Percentiles rank a stretch among this genome's conserved stretches.
Conservation (phyloP, 1,140 invertebrate species). For the Hylyphantes graminicola region DNA sequence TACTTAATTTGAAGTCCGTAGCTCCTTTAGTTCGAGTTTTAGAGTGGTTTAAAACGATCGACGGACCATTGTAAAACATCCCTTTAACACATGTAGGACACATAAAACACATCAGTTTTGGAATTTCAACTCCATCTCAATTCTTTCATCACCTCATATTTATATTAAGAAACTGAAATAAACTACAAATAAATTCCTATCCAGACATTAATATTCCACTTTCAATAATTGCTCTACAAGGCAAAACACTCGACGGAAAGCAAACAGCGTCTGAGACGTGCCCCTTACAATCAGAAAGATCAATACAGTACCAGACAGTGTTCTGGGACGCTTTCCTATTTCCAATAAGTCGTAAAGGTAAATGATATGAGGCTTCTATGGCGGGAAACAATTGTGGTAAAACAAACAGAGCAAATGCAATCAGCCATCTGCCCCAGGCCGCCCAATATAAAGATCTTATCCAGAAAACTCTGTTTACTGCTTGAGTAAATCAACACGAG, state of each 20-base stretch:
- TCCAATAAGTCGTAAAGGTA: slow-evolving; percentile 32
- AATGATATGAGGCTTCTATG: slow-evolving; percentile 11
- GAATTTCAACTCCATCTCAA: no score
- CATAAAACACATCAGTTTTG: no score
- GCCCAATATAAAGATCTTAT: slow-evolving; percentile 4
- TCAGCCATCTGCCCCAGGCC: slow-evolving; percentile 16
- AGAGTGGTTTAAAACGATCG: no score
- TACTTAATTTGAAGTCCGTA: no score
- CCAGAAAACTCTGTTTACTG: neutral
- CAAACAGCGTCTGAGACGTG: slow-evolving; percentile 9
- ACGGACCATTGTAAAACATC: no score
- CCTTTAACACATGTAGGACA: no score
- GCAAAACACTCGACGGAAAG: neutral
- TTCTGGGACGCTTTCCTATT: neutral
- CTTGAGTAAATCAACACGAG: slow-evolving; percentile 43
- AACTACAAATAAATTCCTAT: no score
- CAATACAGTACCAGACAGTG: slow-evolving; percentile 12
- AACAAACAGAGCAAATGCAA: slow-evolving; percentile 39
- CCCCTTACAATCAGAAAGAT: slow-evolving; percentile 1
- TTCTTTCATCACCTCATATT: no score
- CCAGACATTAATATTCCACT: no score
- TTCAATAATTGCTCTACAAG: no score
- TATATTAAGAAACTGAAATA: no score
- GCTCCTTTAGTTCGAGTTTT: no score
- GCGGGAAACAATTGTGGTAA: slow-evolving; percentile 9